Conservation (phyloP, 2,113 vertebrate genomes). For the Dasyprocta punctata region DNA sequence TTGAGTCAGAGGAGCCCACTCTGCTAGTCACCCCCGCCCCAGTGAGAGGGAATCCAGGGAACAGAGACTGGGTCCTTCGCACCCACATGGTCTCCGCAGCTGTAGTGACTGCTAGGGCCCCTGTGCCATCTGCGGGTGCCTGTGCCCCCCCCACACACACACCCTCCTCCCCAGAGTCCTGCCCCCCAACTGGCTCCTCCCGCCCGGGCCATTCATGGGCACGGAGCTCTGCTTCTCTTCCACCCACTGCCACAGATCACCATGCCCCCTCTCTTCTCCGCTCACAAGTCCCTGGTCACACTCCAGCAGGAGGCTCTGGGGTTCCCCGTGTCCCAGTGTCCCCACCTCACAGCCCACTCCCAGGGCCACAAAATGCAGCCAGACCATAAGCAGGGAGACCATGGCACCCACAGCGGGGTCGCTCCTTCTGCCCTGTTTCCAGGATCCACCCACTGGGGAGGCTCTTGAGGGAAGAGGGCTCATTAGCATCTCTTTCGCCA, state of each 20-base stretch:
- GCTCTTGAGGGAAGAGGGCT: not conserved
- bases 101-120: fast-evolving
- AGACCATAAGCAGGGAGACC: not conserved
- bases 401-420: not conserved
- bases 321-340: fast-evolving
- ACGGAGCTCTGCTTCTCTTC: not conserved
- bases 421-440: not conserved
- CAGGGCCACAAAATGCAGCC: fast-evolving
- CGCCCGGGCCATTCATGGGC: fast-evolving
- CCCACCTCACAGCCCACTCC: not conserved
- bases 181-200: not conserved
- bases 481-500: fast-evolving
- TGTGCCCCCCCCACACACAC: not conserved
- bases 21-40: not conserved
- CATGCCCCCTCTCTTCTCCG: not conserved
- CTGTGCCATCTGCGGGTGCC: not conserved
- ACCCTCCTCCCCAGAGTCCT: not conserved
- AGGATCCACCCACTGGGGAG: not conserved
- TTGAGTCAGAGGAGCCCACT: not conserved
- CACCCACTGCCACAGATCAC: not conserved
- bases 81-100: fast-evolving
- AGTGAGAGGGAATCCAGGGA: fast-evolving
- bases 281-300: not conserved
- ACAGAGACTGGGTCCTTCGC: no score
- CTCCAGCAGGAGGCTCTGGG: not conserved